These are phyloP conservation scores for Enteromius argenteus DNA, from an alignment of 2,797 vertebrate genomes.

Conservation along the genomic window DNA sequence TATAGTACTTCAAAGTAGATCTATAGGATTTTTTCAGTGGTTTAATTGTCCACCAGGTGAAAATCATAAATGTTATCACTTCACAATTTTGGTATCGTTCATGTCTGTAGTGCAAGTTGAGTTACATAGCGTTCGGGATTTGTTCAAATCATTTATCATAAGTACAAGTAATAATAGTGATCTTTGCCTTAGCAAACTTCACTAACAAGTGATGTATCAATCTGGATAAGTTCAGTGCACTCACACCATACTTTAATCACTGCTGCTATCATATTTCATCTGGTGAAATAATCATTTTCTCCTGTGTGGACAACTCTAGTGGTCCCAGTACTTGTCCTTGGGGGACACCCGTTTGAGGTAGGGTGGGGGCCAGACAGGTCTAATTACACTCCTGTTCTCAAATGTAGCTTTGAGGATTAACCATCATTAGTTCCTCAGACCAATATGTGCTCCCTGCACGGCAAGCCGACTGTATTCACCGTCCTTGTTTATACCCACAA, in stretches of 20 bases:
- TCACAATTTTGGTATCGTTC: background rate
- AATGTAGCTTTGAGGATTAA: conserved; percentile 44
- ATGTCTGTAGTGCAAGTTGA: background rate
- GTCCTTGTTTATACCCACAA: conserved; percentile 9
- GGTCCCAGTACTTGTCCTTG: conserved; percentile 19
- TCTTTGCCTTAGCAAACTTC: background rate
- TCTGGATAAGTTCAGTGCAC: background rate
- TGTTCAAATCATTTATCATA: background rate
- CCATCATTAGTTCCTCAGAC: conserved; percentile 48
- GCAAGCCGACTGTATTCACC: conserved; percentile 29
- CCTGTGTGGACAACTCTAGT: background rate
- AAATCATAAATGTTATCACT: background rate
- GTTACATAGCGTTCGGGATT: background rate
- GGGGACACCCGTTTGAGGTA: conserved; percentile 24
- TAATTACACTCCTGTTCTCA: conserved; percentile 46
- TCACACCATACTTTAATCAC: background rate
- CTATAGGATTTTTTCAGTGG: background rate
- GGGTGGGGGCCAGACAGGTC: conserved; percentile 4
- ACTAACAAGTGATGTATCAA: background rate
- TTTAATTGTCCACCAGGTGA: background rate
- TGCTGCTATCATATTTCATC: background rate
- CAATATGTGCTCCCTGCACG: conserved; percentile 34
- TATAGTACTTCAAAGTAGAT: background rate
- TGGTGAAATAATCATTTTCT: conserved; percentile 36
- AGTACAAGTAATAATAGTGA: background rate